Conservation (phyloP, 2,888 invertebrate genomes). For the Tipula lateralis region DNA sequence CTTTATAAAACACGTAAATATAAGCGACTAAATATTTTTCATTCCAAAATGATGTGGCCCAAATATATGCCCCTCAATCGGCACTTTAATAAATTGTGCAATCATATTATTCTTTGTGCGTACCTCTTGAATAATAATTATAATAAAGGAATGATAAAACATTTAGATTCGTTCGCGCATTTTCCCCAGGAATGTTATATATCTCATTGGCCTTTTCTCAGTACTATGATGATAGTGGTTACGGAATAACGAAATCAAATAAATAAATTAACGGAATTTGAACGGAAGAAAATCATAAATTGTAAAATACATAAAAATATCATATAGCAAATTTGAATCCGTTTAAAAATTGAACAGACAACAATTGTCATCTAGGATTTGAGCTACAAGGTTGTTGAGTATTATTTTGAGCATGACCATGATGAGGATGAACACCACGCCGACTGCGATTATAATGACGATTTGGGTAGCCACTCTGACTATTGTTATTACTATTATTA, state of each 20-base stretch:
- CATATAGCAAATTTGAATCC: background rate
- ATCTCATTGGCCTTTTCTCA: background rate
- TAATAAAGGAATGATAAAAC: background rate
- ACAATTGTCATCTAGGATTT: conserved; percentile 30
- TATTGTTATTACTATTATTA: background rate
- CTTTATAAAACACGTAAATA: background rate
- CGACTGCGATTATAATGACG: conserved; percentile 19
- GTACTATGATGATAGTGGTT: background rate
- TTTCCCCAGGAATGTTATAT: background rate
- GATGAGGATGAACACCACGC: conserved; percentile 20
- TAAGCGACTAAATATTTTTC: background rate
- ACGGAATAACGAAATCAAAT: background rate
- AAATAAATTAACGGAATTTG: background rate
- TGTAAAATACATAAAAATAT: conserved; percentile 13
- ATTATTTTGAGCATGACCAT: background rate
- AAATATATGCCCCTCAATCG: background rate
- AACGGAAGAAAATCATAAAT: conserved; percentile 27
- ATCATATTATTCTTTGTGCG: background rate
- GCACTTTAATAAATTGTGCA: background rate
- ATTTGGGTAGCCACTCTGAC: background rate
- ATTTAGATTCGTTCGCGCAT: background rate
- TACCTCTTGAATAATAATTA: background rate
- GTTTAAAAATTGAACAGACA: conserved; percentile 8
- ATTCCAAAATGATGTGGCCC: background rate
- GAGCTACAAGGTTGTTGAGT: conserved; percentile 30